phyloP scores from a whole-genome alignment of 2,888 invertebrate genomes.

The Tenthredo livida region DNA sequence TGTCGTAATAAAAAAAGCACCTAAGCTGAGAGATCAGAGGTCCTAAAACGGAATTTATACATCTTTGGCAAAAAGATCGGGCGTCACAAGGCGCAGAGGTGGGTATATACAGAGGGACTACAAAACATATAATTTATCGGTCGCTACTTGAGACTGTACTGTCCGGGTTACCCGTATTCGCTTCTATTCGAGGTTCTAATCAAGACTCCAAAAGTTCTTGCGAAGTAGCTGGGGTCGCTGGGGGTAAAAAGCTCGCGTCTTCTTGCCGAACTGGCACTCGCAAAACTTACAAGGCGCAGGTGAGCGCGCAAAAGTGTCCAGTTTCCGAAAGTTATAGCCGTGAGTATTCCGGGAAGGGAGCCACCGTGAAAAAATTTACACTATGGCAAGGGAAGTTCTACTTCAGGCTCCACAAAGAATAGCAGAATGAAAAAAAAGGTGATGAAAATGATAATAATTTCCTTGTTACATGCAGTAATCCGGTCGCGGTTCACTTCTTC shows the following conservation, averaged over 20 bases:
- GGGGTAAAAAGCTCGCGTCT: conserved; percentile 39
- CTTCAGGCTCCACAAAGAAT: neutral
- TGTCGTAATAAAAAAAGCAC: neutral
- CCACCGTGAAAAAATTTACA: neutral
- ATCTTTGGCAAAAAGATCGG: conserved; percentile 37
- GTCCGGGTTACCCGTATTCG: conserved; percentile 29
- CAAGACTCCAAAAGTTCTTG: conserved; percentile 45
- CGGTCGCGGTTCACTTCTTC: neutral
- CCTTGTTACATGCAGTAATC: neutral
- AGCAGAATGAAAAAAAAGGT: neutral
- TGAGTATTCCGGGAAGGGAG: conserved; percentile 4
- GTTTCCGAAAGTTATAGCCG: conserved; percentile 12
- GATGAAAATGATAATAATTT: neutral
- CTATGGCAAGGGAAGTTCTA: neutral
- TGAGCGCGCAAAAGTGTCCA: conserved; percentile 22
- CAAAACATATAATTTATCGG: conserved; percentile 49
- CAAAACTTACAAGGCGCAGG: conserved; percentile 38
- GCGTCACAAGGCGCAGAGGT: conserved; percentile 5
- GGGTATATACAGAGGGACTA: conserved; percentile 17
- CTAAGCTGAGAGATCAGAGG: conserved; percentile 12
- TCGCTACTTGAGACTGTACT: conserved; percentile 44
- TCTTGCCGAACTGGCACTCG: conserved; percentile 24
- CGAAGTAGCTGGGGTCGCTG: conserved; percentile 30
- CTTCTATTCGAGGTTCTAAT: conserved; percentile 46
- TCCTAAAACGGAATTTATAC: conserved; percentile 34